phyloP scores from a whole-genome alignment of 2,797 vertebrate species.

The Nyctalus aviator region DNA sequence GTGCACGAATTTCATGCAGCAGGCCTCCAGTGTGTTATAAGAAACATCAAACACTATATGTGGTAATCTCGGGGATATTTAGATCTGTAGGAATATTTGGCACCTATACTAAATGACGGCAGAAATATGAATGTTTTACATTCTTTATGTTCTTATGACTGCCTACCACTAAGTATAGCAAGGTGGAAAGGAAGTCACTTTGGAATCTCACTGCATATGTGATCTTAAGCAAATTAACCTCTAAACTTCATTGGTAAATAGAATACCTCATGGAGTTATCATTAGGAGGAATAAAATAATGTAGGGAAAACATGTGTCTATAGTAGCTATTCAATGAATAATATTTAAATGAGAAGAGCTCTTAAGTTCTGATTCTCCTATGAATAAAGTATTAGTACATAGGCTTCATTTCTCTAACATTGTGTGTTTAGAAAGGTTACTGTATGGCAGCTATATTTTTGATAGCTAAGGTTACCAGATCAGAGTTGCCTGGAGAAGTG shows the following conservation, averaged over 20 bases:
- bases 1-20: too few species aligned
- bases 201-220: background rate
- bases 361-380: background rate
- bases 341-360: conserved; percentile 9
- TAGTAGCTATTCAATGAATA: background rate
- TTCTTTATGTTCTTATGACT: conserved; percentile 9
- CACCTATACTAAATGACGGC: background rate
- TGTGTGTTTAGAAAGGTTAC: background rate
- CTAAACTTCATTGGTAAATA: conserved; percentile 6
- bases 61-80: background rate
- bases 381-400: conserved; percentile 13
- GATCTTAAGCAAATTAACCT: conserved; percentile 15
- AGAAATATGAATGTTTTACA: background rate
- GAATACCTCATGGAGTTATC: background rate
- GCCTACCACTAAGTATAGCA: background rate
- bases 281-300: background rate
- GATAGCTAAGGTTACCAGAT: background rate
- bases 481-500: background rate
- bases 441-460: background rate
- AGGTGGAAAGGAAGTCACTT: background rate
- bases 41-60: background rate
- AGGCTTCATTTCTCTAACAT: background rate
- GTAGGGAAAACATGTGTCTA: background rate
- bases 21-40: background rate
- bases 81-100: conserved; percentile 8